Percentiles rank a stretch among this genome's conserved stretches.
These are phyloP conservation scores for Sebastes nivosus DNA, from an alignment of 2,797 vertebrate species.

Conservation along the genomic window DNA sequence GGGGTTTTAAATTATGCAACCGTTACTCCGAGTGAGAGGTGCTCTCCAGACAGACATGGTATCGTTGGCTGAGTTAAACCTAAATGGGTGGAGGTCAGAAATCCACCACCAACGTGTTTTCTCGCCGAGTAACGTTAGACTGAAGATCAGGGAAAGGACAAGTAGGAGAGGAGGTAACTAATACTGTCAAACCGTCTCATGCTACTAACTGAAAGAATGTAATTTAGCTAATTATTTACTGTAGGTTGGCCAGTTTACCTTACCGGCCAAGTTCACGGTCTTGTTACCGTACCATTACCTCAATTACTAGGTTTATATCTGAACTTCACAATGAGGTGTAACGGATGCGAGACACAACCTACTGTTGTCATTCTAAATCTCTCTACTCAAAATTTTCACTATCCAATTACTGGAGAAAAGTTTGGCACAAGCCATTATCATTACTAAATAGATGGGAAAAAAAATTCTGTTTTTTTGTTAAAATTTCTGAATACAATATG, in stretches of 20 bases:
- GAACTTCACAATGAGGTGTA: not conserved
- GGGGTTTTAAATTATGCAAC: slow-evolving; percentile 50
- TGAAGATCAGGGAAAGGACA: not conserved
- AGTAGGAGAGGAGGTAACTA: not conserved
- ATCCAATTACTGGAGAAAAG: not conserved
- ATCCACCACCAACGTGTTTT: not conserved
- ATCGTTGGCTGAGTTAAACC: slow-evolving; percentile 17
- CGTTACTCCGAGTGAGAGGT: not conserved
- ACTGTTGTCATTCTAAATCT: not conserved
- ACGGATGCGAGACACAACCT: not conserved
- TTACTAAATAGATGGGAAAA: not conserved
- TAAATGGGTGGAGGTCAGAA: slow-evolving; percentile 3
- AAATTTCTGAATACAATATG: not conserved
- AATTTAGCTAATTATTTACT: slow-evolving; percentile 39
- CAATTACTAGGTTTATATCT: not conserved
- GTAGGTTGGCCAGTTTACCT: not conserved
- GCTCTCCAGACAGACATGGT: not conserved
- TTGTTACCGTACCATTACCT: not conserved
- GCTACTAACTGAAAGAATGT: slow-evolving; percentile 8
- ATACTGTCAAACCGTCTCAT: slow-evolving; percentile 27
- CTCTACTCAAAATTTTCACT: not conserved
- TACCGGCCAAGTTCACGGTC: not conserved
- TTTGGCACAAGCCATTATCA: not conserved
- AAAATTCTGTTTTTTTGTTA: not conserved
- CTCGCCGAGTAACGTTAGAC: slow-evolving; percentile 26